Evolutionary conservation across 1,140 invertebrate species (phyloP).

Genomic region (Sesamia nonagrioides): DNA sequence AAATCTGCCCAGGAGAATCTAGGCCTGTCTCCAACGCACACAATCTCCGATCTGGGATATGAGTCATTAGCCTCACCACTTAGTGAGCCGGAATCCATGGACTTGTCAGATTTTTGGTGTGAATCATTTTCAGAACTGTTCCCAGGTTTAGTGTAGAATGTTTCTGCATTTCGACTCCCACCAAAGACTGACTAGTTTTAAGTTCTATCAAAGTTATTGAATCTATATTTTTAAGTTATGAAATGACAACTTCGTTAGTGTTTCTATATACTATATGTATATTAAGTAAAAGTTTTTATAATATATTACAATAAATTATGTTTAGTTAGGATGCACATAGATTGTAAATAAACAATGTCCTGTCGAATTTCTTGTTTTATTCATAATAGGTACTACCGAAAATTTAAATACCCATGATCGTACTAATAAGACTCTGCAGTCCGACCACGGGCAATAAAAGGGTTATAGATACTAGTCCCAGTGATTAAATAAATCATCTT

Average conservation of each 20-base stretch:
- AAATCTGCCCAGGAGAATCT: slow-evolving; percentile 77
- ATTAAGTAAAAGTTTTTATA: slow-evolving; percentile 42
- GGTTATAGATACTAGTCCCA: too few relatives aligned
- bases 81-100: slow-evolving; percentile 81
- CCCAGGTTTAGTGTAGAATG: slow-evolving; percentile 87
- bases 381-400: not conserved
- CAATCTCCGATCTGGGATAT: slow-evolving; percentile 88
- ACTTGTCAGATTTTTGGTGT: slow-evolving; percentile 89
- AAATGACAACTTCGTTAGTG: slow-evolving; percentile 41
- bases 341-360: slow-evolving; percentile 39
- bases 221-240: slow-evolving; percentile 52
- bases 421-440: too few relatives aligned
- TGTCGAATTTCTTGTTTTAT: slow-evolving; percentile 42
- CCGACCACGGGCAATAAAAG: too few relatives aligned
- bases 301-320: slow-evolving; percentile 24
- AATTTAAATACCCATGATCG: too few relatives aligned
- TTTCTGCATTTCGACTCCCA: slow-evolving; percentile 68
- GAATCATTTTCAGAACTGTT: slow-evolving; percentile 90
- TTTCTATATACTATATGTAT: slow-evolving; percentile 45
- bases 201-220: slow-evolving; percentile 61
- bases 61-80: slow-evolving; percentile 88
- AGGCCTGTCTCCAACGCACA: slow-evolving; percentile 78
- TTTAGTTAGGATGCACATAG: slow-evolving; percentile 47
- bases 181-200: slow-evolving; percentile 85
- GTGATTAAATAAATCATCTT: too few relatives aligned